Percentiles rank a stretch among this genome's conserved stretches.
Evolutionary conservation across 2,113 vertebrate species (phyloP).

Genomic region (Ia io): DNA sequence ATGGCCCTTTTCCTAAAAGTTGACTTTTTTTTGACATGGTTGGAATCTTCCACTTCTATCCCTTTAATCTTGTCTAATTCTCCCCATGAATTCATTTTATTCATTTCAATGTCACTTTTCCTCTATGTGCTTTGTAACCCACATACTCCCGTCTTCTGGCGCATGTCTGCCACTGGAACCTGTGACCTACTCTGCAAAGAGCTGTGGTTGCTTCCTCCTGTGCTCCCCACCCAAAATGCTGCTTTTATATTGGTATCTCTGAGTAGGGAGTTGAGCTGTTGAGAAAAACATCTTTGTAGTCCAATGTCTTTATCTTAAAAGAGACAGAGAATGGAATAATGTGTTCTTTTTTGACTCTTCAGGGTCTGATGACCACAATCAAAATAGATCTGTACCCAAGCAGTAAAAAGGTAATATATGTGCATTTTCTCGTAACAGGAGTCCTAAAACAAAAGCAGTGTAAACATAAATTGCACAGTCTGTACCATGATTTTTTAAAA

Average conservation of each 20-base stretch:
- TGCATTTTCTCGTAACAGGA: background rate
- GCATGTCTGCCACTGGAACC: background rate
- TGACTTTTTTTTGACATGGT: background rate
- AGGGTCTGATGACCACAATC: background rate
- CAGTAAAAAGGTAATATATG: background rate
- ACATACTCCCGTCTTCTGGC: background rate
- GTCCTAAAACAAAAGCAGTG: conserved; percentile 1
- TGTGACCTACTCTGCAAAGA: background rate
- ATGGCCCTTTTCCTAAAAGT: background rate
- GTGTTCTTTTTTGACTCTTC: background rate
- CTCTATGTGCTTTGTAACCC: background rate
- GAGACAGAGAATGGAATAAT: background rate
- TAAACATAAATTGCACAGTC: background rate
- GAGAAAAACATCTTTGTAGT: background rate
- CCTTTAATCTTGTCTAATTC: background rate
- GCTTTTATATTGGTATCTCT: background rate
- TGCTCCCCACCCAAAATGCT: background rate
- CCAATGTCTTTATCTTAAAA: background rate
- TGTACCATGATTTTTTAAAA: background rate
- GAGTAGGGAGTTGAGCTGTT: background rate
- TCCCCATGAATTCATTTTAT: background rate
- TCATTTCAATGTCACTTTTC: background rate
- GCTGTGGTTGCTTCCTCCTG: background rate
- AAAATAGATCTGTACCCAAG: background rate
- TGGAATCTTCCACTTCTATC: background rate